phyloP scores from a whole-genome alignment of 2,113 vertebrate genomes.

The Entomyzon cyanotis region DNA sequence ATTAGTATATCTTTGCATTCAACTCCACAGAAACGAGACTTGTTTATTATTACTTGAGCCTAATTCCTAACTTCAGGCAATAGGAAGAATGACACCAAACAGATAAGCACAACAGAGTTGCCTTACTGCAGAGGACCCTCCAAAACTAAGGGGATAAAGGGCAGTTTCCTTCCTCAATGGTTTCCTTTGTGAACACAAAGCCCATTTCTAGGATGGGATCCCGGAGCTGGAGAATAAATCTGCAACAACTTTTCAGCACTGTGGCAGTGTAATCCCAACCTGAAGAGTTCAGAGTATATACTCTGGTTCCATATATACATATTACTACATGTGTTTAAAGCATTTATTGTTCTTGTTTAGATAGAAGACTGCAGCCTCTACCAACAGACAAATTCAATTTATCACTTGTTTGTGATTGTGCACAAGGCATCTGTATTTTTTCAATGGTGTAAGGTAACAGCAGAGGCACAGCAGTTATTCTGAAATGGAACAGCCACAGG shows the following conservation, averaged over 20 bases:
- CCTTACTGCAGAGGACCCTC: background rate
- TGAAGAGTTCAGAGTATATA: background rate
- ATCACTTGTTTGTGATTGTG: background rate
- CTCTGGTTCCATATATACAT: background rate
- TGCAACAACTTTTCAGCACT: background rate
- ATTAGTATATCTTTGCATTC: background rate
- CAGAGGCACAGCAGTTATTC: background rate
- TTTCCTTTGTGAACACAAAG: background rate
- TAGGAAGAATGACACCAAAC: background rate
- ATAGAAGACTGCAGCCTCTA: background rate
- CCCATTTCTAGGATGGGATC: background rate
- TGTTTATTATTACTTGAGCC: background rate
- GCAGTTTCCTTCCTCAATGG: background rate
- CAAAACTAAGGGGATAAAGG: background rate
- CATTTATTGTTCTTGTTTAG: background rate
- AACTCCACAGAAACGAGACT: background rate
- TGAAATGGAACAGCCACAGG: constrained; percentile 31
- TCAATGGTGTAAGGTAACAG: background rate
- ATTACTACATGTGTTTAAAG: background rate
- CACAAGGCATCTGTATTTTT: background rate
- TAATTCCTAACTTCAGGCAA: background rate
- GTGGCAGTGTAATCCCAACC: background rate
- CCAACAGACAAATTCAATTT: background rate
- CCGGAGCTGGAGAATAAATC: background rate
- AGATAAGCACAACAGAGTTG: background rate